Evolutionary conservation across 1,140 invertebrate species (phyloP).

Genomic region (Helicoverpa armigera): DNA sequence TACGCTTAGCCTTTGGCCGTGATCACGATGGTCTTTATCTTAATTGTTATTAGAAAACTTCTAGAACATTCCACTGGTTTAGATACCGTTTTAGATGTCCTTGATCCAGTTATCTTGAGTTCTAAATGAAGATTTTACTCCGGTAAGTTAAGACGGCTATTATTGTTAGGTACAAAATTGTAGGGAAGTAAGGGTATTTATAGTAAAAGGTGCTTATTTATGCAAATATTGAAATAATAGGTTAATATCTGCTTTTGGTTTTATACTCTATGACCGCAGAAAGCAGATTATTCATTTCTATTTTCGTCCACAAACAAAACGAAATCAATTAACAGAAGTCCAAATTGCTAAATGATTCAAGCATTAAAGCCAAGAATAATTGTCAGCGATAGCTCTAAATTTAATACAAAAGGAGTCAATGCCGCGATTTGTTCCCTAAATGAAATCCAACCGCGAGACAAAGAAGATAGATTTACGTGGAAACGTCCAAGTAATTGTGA

Average conservation of each 20-base stretch:
- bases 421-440: constrained; percentile 78
- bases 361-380: constrained; percentile 33
- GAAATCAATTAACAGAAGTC: constrained; percentile 20
- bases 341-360: background rate
- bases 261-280: too few species aligned
- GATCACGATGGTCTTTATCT: constrained; percentile 24
- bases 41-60: constrained; percentile 43
- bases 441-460: constrained; percentile 79
- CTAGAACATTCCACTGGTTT: background rate
- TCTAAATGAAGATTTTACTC: background rate
- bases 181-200: too few species aligned
- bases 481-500: constrained; percentile 84
- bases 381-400: constrained; percentile 62
- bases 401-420: constrained; percentile 73
- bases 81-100: background rate
- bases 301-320: background rate
- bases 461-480: constrained; percentile 83
- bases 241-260: too few species aligned
- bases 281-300: background rate
- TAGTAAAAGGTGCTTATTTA: too few species aligned
- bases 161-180: too few species aligned
- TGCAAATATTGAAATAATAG: too few species aligned
- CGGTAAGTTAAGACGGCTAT: background rate
- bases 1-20: background rate
- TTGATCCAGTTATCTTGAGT: background rate